Conservation (phyloP, 2,113 vertebrate genomes). For the Istiophorus platypterus region DNA sequence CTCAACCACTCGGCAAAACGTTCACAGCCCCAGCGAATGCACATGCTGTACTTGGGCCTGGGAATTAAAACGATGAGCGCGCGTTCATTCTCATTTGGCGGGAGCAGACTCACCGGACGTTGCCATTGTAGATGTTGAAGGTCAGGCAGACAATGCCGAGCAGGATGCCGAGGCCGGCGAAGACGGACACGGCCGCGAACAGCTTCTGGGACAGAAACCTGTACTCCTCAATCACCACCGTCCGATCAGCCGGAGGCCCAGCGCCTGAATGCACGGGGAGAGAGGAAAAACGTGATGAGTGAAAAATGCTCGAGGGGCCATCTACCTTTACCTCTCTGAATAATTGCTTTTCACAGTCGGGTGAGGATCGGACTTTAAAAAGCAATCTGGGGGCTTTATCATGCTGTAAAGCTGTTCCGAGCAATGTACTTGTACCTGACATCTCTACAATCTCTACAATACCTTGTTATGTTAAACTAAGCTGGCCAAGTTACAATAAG, state of each 20-base stretch:
- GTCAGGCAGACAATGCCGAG: slow-evolving; percentile 94
- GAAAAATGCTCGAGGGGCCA: background rate
- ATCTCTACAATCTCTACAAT: background rate
- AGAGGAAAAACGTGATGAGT: background rate
- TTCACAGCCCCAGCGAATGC: background rate
- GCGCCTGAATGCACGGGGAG: slow-evolving; percentile 78
- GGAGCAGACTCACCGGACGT: slow-evolving; percentile 87
- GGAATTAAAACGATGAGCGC: background rate
- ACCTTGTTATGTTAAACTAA: background rate
- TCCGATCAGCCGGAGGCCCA: slow-evolving; percentile 91
- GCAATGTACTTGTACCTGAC: background rate
- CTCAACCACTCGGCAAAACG: background rate
- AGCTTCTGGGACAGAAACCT: slow-evolving; percentile 94
- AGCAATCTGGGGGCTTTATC: background rate
- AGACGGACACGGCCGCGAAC: slow-evolving; percentile 94
- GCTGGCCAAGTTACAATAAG: background rate
- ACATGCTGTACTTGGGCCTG: background rate
- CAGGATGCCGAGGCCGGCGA: slow-evolving; percentile 92
- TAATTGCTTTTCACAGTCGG: slow-evolving; percentile 4
- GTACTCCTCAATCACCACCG: slow-evolving; percentile 92
- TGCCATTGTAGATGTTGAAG: slow-evolving; percentile 98
- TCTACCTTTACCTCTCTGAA: background rate
- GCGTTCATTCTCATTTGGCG: background rate
- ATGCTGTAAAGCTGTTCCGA: background rate
- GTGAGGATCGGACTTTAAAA: background rate